Evolutionary conservation across 2,113 vertebrate genomes (phyloP), one percentile per base, ranked within the genome.

Genomic region (Seriola quinqueradiata): DNA sequence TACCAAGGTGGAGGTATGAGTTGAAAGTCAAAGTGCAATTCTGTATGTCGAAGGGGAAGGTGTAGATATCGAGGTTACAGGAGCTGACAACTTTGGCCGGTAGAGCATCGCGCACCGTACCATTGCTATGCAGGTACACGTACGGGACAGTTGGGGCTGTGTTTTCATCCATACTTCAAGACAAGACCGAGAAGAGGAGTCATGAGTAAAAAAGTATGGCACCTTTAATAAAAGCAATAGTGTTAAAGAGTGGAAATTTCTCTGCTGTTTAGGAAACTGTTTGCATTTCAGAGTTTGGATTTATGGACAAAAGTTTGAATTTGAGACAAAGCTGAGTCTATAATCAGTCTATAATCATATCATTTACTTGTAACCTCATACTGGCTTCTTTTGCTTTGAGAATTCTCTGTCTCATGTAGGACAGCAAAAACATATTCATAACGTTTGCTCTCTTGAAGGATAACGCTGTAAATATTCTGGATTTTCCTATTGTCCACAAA

Each of bases 31-130:
- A 46, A 1, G 89, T 89, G 84, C 94, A 95, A 79, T 94, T 94
- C 85, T 96, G 95, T 58, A 92, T 65, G 79, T 96, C 95, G 44
- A 96, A 95, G 9, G 95, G 95, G 74, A 96, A 95, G 4, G 87
- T 92, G 83, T 95, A 95, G 86, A 94, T 96, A 42, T 94, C 23
- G 3, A 96, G 91, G 65, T 91, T 93, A 70, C 95, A 96, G 66
- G 92, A 94, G 75, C 95, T 95, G 70, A 95, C 83, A 36, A 95
- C 83, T 85, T 57, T 86, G 73, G 90, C 54, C 4, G 95, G 93
- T 1, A 52, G 12, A 10, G 72, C n/a, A 1, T 93, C 82, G 0
- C 48, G 23, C 11, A 91, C 71, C 0, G 0, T 1, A 0, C 95
- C 95, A 0, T 85, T 5, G 9, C 70, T 84, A 5, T 76, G 0